These are phyloP conservation scores for Platyscelio sp. DNA, from an alignment of 2,888 invertebrate species.

Conservation along the genomic window DNA sequence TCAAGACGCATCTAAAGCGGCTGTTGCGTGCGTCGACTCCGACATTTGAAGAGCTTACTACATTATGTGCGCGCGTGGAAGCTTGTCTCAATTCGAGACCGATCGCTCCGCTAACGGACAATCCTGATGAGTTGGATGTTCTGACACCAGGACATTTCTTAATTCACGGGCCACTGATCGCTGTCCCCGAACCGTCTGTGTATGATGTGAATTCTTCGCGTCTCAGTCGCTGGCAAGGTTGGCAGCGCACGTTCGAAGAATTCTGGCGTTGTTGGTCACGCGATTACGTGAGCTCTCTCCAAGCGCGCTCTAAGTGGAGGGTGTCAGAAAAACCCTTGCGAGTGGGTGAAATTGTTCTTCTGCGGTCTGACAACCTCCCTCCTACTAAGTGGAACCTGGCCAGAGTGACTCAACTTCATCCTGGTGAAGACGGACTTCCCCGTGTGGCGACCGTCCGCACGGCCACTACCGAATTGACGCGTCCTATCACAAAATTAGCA, in stretches of 20 bases:
- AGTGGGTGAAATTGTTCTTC: slow-evolving; percentile 5
- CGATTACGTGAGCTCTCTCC: slow-evolving; percentile 7
- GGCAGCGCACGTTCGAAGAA: neutral
- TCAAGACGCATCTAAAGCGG: neutral
- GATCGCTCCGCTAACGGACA: neutral
- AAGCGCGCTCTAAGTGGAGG: neutral
- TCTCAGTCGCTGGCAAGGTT: neutral
- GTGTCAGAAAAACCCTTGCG: neutral
- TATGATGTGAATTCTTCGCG: neutral
- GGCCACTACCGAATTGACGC: neutral
- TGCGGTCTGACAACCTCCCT: neutral
- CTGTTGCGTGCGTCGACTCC: neutral
- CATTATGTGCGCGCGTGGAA: neutral
- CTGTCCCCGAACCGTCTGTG: neutral
- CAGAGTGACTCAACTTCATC: neutral
- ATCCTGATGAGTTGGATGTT: neutral
- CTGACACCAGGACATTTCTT: slow-evolving; percentile 2
- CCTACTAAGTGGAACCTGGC: slow-evolving; percentile 22
- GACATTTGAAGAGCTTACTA: slow-evolving; percentile 7
- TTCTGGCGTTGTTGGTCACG: slow-evolving; percentile 2
- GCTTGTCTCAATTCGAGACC: slow-evolving; percentile 17
- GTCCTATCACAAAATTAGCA: neutral
- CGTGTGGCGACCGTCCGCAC: neutral
- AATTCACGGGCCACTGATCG: neutral
- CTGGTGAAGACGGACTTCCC: neutral